phyloP scores from a whole-genome alignment of 2,797 vertebrate genomes.

The Discoglossus pictus region DNA sequence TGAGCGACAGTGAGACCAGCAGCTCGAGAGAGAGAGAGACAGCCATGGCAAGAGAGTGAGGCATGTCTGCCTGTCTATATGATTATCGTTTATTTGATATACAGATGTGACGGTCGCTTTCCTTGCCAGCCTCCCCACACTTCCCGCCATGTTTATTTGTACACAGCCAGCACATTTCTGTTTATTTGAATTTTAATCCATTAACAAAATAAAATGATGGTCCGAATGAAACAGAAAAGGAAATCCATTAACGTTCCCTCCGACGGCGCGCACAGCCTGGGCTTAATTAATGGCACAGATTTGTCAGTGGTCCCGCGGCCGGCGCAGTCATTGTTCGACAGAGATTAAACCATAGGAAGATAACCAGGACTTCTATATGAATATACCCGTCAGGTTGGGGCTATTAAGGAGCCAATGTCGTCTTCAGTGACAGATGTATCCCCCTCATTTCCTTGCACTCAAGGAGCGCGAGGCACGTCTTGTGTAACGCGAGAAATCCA shows the following conservation, averaged over 20 bases:
- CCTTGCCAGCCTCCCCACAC: too few species aligned
- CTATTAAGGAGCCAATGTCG: slow-evolving; percentile 62
- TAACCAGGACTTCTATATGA: slow-evolving; percentile 65
- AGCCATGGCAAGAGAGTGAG: too few species aligned
- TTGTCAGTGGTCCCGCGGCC: slow-evolving; percentile 61
- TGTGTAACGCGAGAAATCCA: slow-evolving; percentile 62
- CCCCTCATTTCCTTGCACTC: slow-evolving; percentile 67
- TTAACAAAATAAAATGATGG: slow-evolving; percentile 68
- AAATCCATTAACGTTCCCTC: slow-evolving; percentile 64
- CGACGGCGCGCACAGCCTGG: slow-evolving; percentile 59
- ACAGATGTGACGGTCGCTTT: too few species aligned
- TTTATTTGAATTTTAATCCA: too few species aligned
- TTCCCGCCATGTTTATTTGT: too few species aligned
- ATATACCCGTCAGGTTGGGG: slow-evolving; percentile 64
- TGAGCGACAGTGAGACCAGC: too few species aligned
- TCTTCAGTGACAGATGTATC: slow-evolving; percentile 65
- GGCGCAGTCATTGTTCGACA: slow-evolving; percentile 60
- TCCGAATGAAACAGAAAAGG: slow-evolving; percentile 57
- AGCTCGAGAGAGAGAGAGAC: too few species aligned
- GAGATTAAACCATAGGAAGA: slow-evolving; percentile 65
- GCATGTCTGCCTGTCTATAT: too few species aligned
- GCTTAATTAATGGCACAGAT: slow-evolving; percentile 66
- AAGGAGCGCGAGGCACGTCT: slow-evolving; percentile 64
- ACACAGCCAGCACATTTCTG: too few species aligned
- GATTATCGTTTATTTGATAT: too few species aligned